phyloP scores from a whole-genome alignment of 2,888 invertebrate genomes.

The Epinotia demarniana region DNA sequence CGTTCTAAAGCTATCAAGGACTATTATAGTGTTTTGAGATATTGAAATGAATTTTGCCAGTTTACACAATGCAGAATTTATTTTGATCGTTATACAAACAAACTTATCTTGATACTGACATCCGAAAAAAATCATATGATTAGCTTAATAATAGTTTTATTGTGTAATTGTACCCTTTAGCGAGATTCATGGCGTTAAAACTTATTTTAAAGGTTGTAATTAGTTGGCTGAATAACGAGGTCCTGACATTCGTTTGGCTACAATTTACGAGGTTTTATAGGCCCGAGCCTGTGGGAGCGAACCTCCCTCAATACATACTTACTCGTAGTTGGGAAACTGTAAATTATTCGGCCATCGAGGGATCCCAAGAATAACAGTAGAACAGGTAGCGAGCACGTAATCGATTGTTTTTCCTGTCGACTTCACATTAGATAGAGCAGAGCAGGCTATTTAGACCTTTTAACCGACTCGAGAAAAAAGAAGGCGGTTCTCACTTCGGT shows the following conservation, averaged over 20 bases:
- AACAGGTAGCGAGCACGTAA: constrained; percentile 58
- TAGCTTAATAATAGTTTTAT: no score
- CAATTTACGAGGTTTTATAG: constrained; percentile 62
- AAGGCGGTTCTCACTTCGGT: no score
- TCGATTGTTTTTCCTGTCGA: constrained; percentile 56
- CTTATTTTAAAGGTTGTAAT: no score
- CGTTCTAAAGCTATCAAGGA: no score
- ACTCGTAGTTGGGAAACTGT: constrained; percentile 64
- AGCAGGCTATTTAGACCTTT: not conserved
- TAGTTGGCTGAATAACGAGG: constrained; percentile 24
- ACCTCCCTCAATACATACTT: constrained; percentile 70
- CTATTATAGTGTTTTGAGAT: no score
- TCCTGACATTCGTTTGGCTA: constrained; percentile 54
- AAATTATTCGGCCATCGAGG: constrained; percentile 72
- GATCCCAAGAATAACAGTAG: constrained; percentile 71
- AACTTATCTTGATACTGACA: no score
- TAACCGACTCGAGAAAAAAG: not conserved
- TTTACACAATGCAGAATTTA: no score
- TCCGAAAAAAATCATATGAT: no score
- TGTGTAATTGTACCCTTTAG: no score
- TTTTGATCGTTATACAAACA: no score
- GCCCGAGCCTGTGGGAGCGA: constrained; percentile 57
- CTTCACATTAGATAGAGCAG: not conserved
- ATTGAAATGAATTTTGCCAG: no score
- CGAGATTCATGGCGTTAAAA: no score